Evolutionary conservation across 2,888 invertebrate genomes (phyloP), one percentile per base, ranked within the genome.

Genomic region (Podabrus alpinus): DNA sequence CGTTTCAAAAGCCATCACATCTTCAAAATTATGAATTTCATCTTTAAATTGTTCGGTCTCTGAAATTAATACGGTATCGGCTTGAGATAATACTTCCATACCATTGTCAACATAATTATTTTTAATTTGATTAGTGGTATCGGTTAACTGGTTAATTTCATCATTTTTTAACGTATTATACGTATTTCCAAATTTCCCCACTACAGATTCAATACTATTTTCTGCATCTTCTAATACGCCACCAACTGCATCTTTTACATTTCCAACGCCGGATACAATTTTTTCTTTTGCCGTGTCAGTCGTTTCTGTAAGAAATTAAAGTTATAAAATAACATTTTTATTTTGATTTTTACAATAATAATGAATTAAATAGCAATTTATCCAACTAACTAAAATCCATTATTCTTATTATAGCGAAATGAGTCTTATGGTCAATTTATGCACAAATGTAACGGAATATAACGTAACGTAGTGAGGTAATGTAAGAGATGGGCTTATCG

Each of bases 151-250:
- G n/a, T 84, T 82, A 17, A 83, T 79, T 0, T 79, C 79, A 21
- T 80, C 79, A 15, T 80, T 79, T 69, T 83, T 81, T 0, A 82
- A 76, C n/a, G 83, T 79, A 21, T 80, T 81, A 69, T 86, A 83
- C 1, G 85, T 84, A 68, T 86, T 84, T 16, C 85, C 84, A 9
- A 86, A 83, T 82, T 86, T 87, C 4, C 82, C 83, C 15, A 86
- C 81, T 1, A 85, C 83, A 0, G 84, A 77, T 21, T 83, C 85
- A 24, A 87, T 80, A 19, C 85, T 83, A 69, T 84, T 82, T 80
- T 85, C 87, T 1, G 86, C 86, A 3, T 83, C 83, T 19, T 79
- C 81, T 7, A 86, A 79, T 4, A 84, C 86, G 1, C 83, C 81
- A 61, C 83, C 83, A 69, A 87, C 80, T 4, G 85, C 83, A 17